Conservation (phyloP, 2,113 vertebrate genomes). For the Eleginops maclovinus region DNA sequence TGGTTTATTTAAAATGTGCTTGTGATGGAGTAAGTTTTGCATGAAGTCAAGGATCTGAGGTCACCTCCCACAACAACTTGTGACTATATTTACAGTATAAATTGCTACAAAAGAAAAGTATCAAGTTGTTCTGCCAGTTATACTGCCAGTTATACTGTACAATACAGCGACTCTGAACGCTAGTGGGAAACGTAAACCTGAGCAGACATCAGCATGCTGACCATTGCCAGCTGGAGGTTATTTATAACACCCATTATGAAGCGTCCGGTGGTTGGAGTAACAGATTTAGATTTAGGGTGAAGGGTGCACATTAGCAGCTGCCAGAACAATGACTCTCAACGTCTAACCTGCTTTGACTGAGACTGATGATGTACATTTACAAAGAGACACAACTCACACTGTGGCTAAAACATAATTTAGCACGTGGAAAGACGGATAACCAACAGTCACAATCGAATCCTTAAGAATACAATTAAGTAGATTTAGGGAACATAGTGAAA, state of each 20-base stretch:
- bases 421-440: not conserved
- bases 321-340: slow-evolving; percentile 50
- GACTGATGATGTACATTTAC: slow-evolving; percentile 1
- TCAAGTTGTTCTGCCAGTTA: not conserved
- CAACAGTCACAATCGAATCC: not conserved
- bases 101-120: too few relatives aligned
- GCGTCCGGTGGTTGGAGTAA: slow-evolving; percentile 17
- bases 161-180: not conserved
- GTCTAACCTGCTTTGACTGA: not conserved
- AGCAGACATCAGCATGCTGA: slow-evolving; percentile 50
- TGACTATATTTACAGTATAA: not conserved
- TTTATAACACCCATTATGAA: slow-evolving; percentile 72
- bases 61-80: too few relatives aligned
- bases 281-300: slow-evolving; percentile 44
- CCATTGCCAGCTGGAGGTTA: slow-evolving; percentile 76
- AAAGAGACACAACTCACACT: not conserved
- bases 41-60: too few relatives aligned
- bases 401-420: slow-evolving; percentile 1
- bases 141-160: not conserved
- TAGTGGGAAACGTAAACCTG: slow-evolving; percentile 33
- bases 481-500: not conserved
- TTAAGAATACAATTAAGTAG: not conserved
- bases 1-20: too few relatives aligned
- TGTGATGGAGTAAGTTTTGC: too few relatives aligned
- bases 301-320: slow-evolving; percentile 49